A percentile compares a stretch with the other conserved stretches of the same genome.
These are phyloP conservation scores for Eristalis pertinax DNA, from an alignment of 2,888 invertebrate genomes.

Conservation along the genomic window DNA sequence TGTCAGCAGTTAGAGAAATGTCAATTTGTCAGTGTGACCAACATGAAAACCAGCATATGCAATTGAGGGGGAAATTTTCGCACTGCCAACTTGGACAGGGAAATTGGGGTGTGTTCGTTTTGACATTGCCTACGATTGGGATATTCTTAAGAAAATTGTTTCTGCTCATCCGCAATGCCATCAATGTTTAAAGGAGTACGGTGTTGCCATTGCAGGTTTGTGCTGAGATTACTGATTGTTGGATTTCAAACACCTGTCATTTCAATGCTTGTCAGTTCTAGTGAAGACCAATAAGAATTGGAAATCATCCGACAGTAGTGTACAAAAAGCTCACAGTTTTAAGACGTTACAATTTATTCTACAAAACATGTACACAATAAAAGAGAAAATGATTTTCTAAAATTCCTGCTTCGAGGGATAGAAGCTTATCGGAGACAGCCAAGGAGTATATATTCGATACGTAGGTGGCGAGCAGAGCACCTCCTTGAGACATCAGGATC, in stretches of 20 bases:
- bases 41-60: constrained; percentile 20
- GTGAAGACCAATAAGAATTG: too few relatives aligned
- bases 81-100: constrained; percentile 45
- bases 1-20: constrained; percentile 75
- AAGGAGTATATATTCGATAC: neutral
- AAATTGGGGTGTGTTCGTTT: neutral
- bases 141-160: too few relatives aligned
- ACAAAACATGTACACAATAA: neutral
- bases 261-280: too few relatives aligned
- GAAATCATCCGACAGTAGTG: too few relatives aligned
- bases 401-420: neutral
- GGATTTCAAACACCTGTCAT: too few relatives aligned
- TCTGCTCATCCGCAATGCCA: neutral
- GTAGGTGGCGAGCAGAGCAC: neutral
- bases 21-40: constrained; percentile 65
- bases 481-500: neutral
- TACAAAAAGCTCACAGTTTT: neutral
- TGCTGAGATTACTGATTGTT: too few relatives aligned
- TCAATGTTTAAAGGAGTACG: neutral
- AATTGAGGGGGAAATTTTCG: neutral
- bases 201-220: too few relatives aligned
- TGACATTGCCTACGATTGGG: neutral
- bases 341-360: neutral
- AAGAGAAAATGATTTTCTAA: neutral
- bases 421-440: neutral